Base-by-base conservation (phyloP, 64 coral and sea anemone genomes). In the Acropora tenuis region DNA sequence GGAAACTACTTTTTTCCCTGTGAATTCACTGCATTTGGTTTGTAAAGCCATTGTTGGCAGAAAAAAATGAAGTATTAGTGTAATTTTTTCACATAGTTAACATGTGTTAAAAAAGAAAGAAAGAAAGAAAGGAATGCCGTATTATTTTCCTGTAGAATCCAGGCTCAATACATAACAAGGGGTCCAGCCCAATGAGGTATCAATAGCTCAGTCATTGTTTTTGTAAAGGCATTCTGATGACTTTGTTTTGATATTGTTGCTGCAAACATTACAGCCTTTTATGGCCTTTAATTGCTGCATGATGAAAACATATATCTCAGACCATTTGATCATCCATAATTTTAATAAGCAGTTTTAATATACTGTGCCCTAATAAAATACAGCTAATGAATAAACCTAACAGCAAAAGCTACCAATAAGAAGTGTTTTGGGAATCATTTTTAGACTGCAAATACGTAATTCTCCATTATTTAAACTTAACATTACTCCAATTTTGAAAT, bases 141-240 rank as follows among this genome's bases (percentile, higher is more conserved):
- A 77, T 77, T 77, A 77, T 77, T 77, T 77, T 77, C 75, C 75
- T 77, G 75, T 77, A 77, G 75, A 77, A 77, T 77, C 41, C 75
- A 77, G 75, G 43, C 75, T 42, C 75, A 77, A 77, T 46, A 77
- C 42, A 77, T 77, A 3, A 45, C 75, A 77, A 43, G 75, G 75
- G 75, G 75, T 77, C 75, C 75, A 46, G 75, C 75, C 75, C 75
- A 77, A 77, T 77, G 75, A 77, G 75, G 75, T 77, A 77, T 46
- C 75, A 77, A 77, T 43, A 77, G 41, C 75, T 30, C 30, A 30
- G 30, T 30, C 30, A 30, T 30, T 30, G 30, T 30, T 30, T 30
- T 30, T 30, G 30, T 30, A 30, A 30, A 30, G 30, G 30, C 30
- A 30, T 30, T 77, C 75, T 45, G 75, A 77, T 77, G 75, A 45